phyloP scores from a whole-genome alignment of 2,888 invertebrate genomes.

The Mimachlamys varia region DNA sequence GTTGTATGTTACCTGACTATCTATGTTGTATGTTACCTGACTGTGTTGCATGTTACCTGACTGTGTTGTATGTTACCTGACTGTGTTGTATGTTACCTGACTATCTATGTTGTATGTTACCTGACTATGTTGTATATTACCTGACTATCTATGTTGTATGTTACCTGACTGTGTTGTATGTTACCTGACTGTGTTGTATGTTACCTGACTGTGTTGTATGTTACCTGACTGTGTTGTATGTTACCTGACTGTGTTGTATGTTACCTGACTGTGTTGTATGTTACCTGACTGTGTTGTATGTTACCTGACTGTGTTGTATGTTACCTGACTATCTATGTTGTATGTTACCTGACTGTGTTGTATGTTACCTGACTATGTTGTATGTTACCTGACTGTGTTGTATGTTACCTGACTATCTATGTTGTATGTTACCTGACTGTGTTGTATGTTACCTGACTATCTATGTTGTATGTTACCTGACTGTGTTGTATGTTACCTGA shows the following conservation, averaged over 20 bases:
- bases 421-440: not conserved
- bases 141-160: too few species aligned
- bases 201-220: not conserved
- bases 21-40: not conserved
- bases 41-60: too few species aligned
- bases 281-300: not conserved
- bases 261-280: not conserved
- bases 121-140: too few species aligned
- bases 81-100: too few species aligned
- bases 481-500: too few species aligned
- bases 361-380: too few species aligned
- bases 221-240: not conserved
- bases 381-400: not conserved
- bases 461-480: not conserved
- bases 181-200: too few species aligned
- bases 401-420: too few species aligned
- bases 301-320: not conserved
- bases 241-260: not conserved
- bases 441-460: too few species aligned
- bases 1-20: too few species aligned
- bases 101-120: not conserved
- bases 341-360: not conserved
- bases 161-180: not conserved
- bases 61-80: not conserved
- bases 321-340: too few species aligned